These are phyloP conservation scores for Quadriops clusia DNA, from an alignment of 2,888 invertebrate species.

Conservation along the genomic window DNA sequence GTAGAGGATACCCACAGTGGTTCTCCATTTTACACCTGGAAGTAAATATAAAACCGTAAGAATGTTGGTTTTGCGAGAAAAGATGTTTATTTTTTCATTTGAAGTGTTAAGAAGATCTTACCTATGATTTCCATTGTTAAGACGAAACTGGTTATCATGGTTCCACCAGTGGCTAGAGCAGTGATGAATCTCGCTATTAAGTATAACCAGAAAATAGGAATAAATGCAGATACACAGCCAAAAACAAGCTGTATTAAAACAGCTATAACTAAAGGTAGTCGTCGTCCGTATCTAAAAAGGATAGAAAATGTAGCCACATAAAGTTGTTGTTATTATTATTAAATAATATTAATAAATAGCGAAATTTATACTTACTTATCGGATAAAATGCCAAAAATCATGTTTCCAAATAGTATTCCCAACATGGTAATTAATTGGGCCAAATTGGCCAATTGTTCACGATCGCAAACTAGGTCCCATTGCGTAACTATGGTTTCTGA, in stretches of 20 bases:
- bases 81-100: too few species aligned
- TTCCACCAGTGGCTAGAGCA: constrained; percentile 69
- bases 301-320: too few species aligned
- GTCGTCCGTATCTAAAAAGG: constrained; percentile 57
- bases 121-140: constrained; percentile 58
- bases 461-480: constrained; percentile 64
- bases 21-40: constrained; percentile 43
- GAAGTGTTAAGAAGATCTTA: constrained; percentile 17
- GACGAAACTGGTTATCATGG: constrained; percentile 70
- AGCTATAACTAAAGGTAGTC: constrained; percentile 58
- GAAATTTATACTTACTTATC: constrained; percentile 49
- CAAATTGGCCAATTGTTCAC: constrained; percentile 54
- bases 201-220: constrained; percentile 53
- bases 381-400: constrained; percentile 62
- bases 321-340: not conserved
- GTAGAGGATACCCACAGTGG: constrained; percentile 44
- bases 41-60: not conserved
- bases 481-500: constrained; percentile 61
- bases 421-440: constrained; percentile 69
- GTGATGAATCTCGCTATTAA: constrained; percentile 57
- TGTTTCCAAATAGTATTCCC: constrained; percentile 63
- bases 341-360: not conserved
- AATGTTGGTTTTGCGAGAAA: not conserved
- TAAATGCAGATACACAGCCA: constrained; percentile 58
- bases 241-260: constrained; percentile 60